Evolutionary conservation across 1,140 invertebrate genomes (phyloP).

Genomic region (Anastatus disparis): DNA sequence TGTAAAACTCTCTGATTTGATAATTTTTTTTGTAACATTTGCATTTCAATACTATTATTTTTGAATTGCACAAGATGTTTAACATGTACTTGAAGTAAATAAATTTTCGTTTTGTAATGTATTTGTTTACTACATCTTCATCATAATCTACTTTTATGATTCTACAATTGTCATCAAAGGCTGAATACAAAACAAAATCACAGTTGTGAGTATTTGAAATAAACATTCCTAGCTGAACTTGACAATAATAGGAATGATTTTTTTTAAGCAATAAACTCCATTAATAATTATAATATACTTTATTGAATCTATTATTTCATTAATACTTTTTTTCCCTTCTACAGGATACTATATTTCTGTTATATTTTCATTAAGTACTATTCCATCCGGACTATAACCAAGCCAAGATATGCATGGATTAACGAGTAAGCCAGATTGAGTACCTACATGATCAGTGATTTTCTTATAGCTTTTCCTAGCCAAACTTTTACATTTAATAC

Average conservation of each 20-base stretch:
- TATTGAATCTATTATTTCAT: not conserved
- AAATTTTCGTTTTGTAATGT: not conserved
- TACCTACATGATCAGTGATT: not conserved
- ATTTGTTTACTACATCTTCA: not conserved
- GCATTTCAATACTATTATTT: too few relatives aligned
- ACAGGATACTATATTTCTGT: too few relatives aligned
- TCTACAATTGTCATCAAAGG: conserved; percentile 4
- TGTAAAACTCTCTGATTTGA: not conserved
- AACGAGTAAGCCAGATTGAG: conserved; percentile 5
- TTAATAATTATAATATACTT: not conserved
- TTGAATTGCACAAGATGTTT: not conserved
- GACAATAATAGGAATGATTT: conserved; percentile 33
- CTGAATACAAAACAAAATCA: conserved; percentile 29
- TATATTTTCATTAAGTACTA: conserved; percentile 6
- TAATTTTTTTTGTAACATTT: not conserved
- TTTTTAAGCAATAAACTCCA: conserved; percentile 21
- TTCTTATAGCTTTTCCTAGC: conserved; percentile 4
- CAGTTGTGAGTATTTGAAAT: conserved; percentile 17
- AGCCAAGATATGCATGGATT: conserved; percentile 26
- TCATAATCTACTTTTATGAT: not conserved
- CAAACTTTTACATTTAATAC: not conserved
- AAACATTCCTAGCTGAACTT: conserved; percentile 33
- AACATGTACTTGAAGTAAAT: conserved; percentile 4
- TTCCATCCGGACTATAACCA: conserved; percentile 28
- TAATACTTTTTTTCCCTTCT: conserved; percentile 15